Percentiles rank a stretch among this genome's conserved stretches.
Conservation (phyloP, 2,888 invertebrate species). For the Ormyrus labotus region DNA sequence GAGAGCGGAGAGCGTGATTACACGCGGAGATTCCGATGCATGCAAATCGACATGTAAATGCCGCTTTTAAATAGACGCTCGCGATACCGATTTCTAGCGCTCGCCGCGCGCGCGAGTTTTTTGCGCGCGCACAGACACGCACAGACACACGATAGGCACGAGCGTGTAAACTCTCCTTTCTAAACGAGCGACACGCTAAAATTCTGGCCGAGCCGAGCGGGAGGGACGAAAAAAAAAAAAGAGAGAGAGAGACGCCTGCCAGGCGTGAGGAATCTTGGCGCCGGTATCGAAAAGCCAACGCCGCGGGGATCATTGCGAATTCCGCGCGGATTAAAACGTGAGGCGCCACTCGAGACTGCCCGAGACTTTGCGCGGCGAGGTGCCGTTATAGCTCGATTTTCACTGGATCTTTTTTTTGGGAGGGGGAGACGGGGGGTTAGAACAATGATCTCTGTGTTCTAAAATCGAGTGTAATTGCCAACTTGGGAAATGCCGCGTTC, state of each 20-base stretch:
- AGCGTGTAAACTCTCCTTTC: background rate
- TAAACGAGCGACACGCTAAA: background rate
- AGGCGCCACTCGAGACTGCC: background rate
- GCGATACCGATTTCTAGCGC: conserved; percentile 48
- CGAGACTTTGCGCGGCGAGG: background rate
- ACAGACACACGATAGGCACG: no score
- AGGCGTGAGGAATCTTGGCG: conserved; percentile 34
- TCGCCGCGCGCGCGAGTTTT: conserved; percentile 19
- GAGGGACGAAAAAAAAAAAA: background rate
- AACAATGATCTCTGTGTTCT: no score
- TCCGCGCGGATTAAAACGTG: conserved; percentile 29
- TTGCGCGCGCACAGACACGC: background rate
- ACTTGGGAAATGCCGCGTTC: no score
- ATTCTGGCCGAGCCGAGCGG: background rate
- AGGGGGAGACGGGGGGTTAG: no score
- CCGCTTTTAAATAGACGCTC: conserved; percentile 38
- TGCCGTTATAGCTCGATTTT: conserved; percentile 7
- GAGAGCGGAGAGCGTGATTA: conserved; percentile 15
- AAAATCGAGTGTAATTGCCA: no score
- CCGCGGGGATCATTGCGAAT: conserved; percentile 19
- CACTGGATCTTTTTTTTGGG: background rate
- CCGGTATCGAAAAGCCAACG: background rate
- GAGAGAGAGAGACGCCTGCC: background rate
- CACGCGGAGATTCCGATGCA: conserved; percentile 23
- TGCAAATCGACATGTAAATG: conserved; percentile 49